A percentile compares a stretch with the other conserved stretches of the same genome.
These are phyloP conservation scores for Cochlearius cochlearius DNA, from an alignment of 2,113 vertebrate species.

Conservation along the genomic window DNA sequence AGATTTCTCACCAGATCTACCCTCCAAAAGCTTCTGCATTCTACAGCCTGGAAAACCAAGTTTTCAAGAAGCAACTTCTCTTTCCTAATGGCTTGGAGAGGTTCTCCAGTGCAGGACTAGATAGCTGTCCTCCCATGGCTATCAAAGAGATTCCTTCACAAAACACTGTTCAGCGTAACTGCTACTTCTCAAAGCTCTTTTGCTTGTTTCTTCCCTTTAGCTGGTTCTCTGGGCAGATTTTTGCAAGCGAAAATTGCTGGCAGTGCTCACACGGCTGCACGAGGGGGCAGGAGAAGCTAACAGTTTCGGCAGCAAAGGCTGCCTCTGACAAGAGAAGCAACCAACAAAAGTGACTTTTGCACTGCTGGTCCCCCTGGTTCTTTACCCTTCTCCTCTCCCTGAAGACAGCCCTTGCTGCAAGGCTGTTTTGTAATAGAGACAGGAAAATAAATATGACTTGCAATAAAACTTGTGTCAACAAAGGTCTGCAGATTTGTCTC, in stretches of 20 bases:
- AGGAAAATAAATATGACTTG: conserved; percentile 12
- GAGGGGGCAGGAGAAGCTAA: conserved; percentile 77
- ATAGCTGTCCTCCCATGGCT: neutral
- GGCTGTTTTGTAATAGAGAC: neutral
- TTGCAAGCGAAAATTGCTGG: neutral
- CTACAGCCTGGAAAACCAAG: neutral
- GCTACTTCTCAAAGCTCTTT: neutral
- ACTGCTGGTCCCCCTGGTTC: neutral
- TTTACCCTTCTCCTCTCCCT: neutral
- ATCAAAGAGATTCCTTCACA: neutral
- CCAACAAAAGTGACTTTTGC: neutral
- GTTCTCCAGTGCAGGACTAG: neutral
- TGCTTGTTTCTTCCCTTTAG: neutral
- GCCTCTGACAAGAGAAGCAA: neutral
- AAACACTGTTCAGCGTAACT: neutral
- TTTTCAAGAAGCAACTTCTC: neutral
- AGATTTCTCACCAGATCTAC: neutral
- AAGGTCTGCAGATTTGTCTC: neutral
- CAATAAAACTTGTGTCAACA: neutral
- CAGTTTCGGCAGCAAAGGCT: conserved; percentile 39
- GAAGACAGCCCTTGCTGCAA: neutral
- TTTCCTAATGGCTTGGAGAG: neutral
- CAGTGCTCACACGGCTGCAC: conserved; percentile 67
- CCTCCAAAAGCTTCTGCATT: neutral
- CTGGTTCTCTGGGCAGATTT: neutral